Conservation (phyloP, 2,797 vertebrate genomes). For the Brotogeris chrysoptera region DNA sequence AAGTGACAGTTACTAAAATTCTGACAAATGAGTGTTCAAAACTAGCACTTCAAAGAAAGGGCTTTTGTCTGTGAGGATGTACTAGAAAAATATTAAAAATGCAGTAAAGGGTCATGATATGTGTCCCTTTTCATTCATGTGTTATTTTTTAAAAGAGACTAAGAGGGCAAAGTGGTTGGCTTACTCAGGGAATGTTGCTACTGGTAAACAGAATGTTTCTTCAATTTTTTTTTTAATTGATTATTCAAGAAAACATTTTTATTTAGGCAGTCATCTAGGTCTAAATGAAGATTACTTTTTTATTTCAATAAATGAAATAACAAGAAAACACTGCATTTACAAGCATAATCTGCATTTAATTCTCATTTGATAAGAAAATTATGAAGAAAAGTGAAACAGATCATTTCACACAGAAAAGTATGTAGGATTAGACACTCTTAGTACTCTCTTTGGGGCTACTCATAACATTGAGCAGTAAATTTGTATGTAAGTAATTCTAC, state of each 20-base stretch:
- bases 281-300: background rate
- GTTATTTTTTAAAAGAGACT: background rate
- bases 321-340: background rate
- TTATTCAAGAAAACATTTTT: background rate
- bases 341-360: background rate
- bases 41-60: background rate
- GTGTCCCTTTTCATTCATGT: background rate
- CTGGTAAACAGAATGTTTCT: background rate
- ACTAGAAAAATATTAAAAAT: background rate
- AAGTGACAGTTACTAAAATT: background rate
- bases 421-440: background rate
- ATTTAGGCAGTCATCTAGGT: background rate
- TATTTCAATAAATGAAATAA: background rate
- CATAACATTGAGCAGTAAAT: background rate
- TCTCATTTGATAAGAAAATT: background rate
- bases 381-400: background rate
- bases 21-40: background rate
- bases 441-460: background rate
- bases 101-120: background rate
- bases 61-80: background rate
- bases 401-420: background rate
- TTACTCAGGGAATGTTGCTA: background rate
- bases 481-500: background rate
- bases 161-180: background rate
- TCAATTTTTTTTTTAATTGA: background rate